Percentiles rank a stretch among this genome's conserved stretches.
These are phyloP conservation scores for Neuroterus valhalla DNA, from an alignment of 1,140 invertebrate species.

Conservation along the genomic window DNA sequence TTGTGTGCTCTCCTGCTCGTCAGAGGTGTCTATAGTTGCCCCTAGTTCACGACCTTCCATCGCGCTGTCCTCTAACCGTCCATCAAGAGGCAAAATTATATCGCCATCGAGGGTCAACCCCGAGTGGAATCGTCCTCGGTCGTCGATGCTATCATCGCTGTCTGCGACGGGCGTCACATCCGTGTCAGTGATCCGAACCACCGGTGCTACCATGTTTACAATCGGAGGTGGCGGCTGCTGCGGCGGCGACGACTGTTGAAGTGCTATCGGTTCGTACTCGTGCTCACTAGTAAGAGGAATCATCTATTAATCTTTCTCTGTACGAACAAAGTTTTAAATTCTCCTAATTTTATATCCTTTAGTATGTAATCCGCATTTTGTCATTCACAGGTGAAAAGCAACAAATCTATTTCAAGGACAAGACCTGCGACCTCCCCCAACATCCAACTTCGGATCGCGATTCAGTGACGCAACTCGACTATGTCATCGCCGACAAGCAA, in stretches of 20 bases:
- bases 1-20: constrained; percentile 66
- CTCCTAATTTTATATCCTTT: background rate
- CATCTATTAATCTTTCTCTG: constrained; percentile 15
- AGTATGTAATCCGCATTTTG: constrained; percentile 2
- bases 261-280: constrained; percentile 87
- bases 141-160: constrained; percentile 73
- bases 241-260: no score
- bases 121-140: constrained; percentile 60
- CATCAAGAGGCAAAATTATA: constrained; percentile 69
- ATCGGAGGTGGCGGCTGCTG: constrained; percentile 67
- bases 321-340: background rate
- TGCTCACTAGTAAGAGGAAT: constrained; percentile 81
- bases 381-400: no score
- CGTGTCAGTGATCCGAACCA: constrained; percentile 71
- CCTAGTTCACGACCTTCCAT: constrained; percentile 71
- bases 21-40: constrained; percentile 65
- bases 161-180: constrained; percentile 71
- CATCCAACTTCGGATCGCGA: background rate
- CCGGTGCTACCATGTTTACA: constrained; percentile 68
- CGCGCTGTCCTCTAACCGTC: constrained; percentile 69
- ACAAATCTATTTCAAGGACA: constrained; percentile 12
- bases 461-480: constrained; percentile 43
- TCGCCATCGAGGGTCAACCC: constrained; percentile 69
- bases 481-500: constrained; percentile 35
- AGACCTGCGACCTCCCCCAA: background rate